phyloP scores from a whole-genome alignment of 2,113 vertebrate species.

The Otolemur garnettii region DNA sequence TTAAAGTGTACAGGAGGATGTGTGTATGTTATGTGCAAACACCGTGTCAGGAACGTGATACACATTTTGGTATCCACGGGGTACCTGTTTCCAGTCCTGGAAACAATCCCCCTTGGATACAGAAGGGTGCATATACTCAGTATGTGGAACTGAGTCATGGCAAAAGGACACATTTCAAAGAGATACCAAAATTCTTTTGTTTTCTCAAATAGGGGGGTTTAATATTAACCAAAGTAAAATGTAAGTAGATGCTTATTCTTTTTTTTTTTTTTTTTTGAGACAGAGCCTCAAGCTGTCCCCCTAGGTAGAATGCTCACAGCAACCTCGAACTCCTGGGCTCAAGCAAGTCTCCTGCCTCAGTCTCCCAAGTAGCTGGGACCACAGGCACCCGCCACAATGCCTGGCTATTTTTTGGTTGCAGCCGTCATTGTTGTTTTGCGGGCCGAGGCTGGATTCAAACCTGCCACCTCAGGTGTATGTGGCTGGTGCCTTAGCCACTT shows the following conservation, averaged over 20 bases:
- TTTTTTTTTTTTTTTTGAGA: too few relatives aligned
- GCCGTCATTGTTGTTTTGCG: too few relatives aligned
- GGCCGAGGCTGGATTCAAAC: too few relatives aligned
- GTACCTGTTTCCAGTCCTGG: background rate
- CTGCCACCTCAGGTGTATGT: too few relatives aligned
- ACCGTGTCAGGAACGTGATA: background rate
- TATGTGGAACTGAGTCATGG: background rate
- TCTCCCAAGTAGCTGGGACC: too few relatives aligned
- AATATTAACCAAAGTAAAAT: background rate
- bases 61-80: background rate
- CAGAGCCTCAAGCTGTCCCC: too few relatives aligned
- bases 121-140: background rate
- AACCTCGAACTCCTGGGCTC: too few relatives aligned
- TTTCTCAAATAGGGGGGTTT: constrained; percentile 54
- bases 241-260: background rate
- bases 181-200: background rate
- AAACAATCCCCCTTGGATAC: background rate
- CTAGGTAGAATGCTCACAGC: too few relatives aligned
- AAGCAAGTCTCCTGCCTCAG: too few relatives aligned
- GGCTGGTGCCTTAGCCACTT: too few relatives aligned
- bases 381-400: too few relatives aligned
- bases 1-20: background rate
- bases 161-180: constrained; percentile 49
- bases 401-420: too few relatives aligned
- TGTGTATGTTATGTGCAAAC: background rate